Percentiles rank a stretch among this genome's conserved stretches.
phyloP scores from a whole-genome alignment of 2,113 vertebrate genomes.

The Mirza zaza region DNA sequence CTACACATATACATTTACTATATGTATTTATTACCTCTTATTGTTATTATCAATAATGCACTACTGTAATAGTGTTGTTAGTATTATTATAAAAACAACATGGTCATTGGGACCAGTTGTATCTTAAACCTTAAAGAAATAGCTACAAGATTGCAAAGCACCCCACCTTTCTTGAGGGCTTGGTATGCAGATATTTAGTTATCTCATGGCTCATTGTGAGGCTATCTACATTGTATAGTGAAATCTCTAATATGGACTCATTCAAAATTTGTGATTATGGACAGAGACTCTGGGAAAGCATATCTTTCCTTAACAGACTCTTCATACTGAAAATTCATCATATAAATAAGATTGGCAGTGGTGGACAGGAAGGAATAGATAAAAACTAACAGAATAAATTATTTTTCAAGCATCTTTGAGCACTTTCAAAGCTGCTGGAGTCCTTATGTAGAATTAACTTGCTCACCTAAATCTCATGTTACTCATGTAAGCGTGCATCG shows the following conservation, averaged over 20 bases:
- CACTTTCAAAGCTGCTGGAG: not conserved
- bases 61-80: not conserved
- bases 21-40: not conserved
- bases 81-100: not conserved
- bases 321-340: not conserved
- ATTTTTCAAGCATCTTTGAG: not conserved
- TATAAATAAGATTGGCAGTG: not conserved
- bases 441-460: not conserved
- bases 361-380: too few species aligned
- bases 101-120: not conserved
- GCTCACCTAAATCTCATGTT: not conserved
- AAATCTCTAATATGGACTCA: not conserved
- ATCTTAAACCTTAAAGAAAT: not conserved
- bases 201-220: not conserved
- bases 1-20: not conserved
- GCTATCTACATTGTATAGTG: not conserved
- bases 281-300: not conserved
- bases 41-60: not conserved
- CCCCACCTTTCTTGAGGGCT: not conserved
- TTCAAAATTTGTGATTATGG: not conserved
- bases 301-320: not conserved
- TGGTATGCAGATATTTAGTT: not conserved
- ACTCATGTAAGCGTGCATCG: not conserved
- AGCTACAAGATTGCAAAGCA: not conserved
- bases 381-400: too few species aligned